These are phyloP conservation scores for Steatornis caripensis DNA, from an alignment of 2,113 vertebrate genomes.

Conservation along the genomic window DNA sequence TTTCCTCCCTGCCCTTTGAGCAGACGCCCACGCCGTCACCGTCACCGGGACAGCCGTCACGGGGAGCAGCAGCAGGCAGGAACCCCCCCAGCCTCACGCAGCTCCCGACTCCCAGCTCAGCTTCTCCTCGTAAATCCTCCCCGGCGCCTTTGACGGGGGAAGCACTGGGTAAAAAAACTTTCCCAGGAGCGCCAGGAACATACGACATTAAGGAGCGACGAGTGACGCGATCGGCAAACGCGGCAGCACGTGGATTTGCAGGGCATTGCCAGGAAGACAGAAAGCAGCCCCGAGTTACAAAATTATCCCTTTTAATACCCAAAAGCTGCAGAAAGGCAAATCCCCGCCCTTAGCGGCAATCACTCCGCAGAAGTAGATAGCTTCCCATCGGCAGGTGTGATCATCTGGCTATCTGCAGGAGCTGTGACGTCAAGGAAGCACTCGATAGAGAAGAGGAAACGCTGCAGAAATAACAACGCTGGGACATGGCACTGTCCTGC, in stretches of 20 bases:
- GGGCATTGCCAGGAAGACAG: background rate
- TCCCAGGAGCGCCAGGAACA: background rate
- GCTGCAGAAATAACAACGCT: too few species aligned
- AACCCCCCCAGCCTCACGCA: background rate
- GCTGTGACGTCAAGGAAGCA: too few species aligned
- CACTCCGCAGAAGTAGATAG: too few species aligned
- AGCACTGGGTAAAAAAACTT: background rate
- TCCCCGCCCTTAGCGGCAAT: too few species aligned
- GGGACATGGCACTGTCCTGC: too few species aligned
- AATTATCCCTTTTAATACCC: background rate
- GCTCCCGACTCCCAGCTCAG: background rate
- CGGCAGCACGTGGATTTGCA: background rate
- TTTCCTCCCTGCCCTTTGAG: background rate
- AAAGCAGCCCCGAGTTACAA: background rate
- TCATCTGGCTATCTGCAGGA: too few species aligned
- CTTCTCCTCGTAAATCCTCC: background rate
- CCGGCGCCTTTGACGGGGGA: background rate
- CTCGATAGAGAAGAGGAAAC: too few species aligned
- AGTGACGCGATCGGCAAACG: background rate
- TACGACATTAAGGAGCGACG: fast-evolving
- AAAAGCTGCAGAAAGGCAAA: background rate
- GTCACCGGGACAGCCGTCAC: background rate
- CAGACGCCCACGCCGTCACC: background rate
- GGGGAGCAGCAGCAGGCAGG: background rate
- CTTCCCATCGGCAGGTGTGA: too few species aligned